These are phyloP conservation scores for Plusia festucae DNA, from an alignment of 2,888 invertebrate genomes.

Conservation along the genomic window DNA sequence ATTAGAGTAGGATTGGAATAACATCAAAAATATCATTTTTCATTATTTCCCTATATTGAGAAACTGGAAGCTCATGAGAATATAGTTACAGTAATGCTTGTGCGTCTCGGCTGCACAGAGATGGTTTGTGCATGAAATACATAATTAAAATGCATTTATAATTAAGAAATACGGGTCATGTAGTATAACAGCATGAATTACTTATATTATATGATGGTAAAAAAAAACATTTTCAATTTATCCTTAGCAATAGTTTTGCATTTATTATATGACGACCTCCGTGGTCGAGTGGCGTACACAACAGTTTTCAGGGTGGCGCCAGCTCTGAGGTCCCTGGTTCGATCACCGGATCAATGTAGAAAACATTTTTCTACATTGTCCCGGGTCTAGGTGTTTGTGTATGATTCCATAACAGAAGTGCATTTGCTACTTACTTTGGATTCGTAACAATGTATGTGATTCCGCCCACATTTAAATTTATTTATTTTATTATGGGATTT, in stretches of 20 bases:
- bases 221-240: background rate
- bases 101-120: constrained; percentile 51
- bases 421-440: too few relatives aligned
- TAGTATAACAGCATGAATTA: constrained; percentile 20
- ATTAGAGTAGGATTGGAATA: background rate
- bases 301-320: too few relatives aligned
- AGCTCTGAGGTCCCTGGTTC: too few relatives aligned
- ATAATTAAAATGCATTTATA: background rate
- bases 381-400: too few relatives aligned
- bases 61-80: constrained; percentile 64
- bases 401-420: too few relatives aligned
- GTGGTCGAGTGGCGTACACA: too few relatives aligned
- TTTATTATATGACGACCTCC: too few relatives aligned
- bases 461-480: too few relatives aligned
- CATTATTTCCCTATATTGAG: constrained; percentile 27
- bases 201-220: constrained; percentile 8
- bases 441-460: too few relatives aligned
- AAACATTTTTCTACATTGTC: too few relatives aligned
- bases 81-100: constrained; percentile 72
- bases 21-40: background rate
- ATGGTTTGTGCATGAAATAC: constrained; percentile 59
- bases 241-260: background rate
- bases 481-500: too few relatives aligned
- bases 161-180: background rate
- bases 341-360: too few relatives aligned